Base-by-base conservation (phyloP, 2,888 invertebrate species). In the Neocrepidodera transversa region DNA sequence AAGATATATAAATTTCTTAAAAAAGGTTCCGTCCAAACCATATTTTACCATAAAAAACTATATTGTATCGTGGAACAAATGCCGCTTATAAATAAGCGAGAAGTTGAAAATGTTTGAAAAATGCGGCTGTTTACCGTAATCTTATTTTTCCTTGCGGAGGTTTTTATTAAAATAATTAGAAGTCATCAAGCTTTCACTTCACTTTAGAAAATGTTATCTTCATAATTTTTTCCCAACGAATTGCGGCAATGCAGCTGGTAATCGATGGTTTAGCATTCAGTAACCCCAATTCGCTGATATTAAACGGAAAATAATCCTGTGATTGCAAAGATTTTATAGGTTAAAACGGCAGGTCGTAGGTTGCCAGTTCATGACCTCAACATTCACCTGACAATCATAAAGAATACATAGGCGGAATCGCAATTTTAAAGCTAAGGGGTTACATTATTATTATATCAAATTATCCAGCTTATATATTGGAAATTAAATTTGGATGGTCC, bases 301-400 rank as follows among this genome's bases (percentile, higher is more conserved):
- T 53, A 51, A 60, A 56, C 60, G 51, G 52, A 50, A 60, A 56
- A 60, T 60, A 67, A 66, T 66, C 63, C 64, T 68, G 68, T 68
- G 69, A 71, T 71, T 70, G 71, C 67, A 56, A 62, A 62, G 66
- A 68, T 69, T 71, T 72, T 71, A 71, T 73, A 68, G 71, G 69
- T 68, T 70, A 68, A 60, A 68, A 58, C 66, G 62, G 65, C 63
- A 67, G 71, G 72, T 71, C 70, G 68, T 64, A 71, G 71, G 71
- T 70, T 70, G 68, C 61, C 67, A 68, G 72, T 74, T 72, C 71
- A 71, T 70, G 73, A 74, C 71, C 72, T 69, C 68, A 70, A 72
- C 72, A 71, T 72, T 72, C 71, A 72, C 72, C 70, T 71, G 71
- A 70, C 70, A 69, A 67, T 69, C 68, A 69, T 67, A 66, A 65